These are phyloP conservation scores for Punctoribates punctum DNA, from an alignment of 2,888 invertebrate genomes.

Conservation along the genomic window DNA sequence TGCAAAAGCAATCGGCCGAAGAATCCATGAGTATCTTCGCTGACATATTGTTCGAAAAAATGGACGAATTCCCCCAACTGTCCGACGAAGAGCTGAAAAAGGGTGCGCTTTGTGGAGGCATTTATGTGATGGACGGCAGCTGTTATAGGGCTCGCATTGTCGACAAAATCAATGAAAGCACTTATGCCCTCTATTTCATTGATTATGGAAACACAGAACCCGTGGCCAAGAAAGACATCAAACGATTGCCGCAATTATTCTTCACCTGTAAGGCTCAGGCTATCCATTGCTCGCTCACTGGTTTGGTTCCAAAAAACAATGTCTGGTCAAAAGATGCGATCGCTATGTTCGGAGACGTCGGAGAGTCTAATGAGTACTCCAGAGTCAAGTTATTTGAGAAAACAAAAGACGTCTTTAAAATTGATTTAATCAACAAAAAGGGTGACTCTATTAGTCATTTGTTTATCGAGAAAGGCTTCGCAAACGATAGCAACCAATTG, in stretches of 20 bases:
- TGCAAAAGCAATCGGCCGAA: neutral
- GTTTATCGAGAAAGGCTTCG: neutral
- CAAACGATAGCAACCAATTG: neutral
- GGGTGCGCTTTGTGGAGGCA: conserved; percentile 13
- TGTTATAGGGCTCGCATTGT: conserved; percentile 2
- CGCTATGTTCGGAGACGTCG: neutral
- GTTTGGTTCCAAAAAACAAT: neutral
- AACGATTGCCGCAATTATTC: neutral
- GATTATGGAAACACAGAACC: conserved; percentile 26
- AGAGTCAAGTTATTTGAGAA: neutral
- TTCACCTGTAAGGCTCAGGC: conserved; percentile 5
- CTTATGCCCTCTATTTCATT: neutral
- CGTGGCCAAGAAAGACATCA: neutral
- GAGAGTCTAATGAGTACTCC: neutral
- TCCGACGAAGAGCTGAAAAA: neutral
- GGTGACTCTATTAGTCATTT: neutral
- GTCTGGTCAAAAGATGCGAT: neutral
- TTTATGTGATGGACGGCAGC: neutral
- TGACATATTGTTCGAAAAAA: neutral
- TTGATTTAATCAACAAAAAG: neutral
- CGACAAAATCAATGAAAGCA: neutral
- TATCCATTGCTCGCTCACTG: neutral
- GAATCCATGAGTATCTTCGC: neutral
- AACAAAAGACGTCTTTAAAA: neutral
- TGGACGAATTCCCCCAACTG: neutral